Evolutionary conservation across 92 coral and sea anemone genomes (phyloP), one percentile per base, ranked within the genome.

Genomic region (Parazoanthus swiftii): DNA sequence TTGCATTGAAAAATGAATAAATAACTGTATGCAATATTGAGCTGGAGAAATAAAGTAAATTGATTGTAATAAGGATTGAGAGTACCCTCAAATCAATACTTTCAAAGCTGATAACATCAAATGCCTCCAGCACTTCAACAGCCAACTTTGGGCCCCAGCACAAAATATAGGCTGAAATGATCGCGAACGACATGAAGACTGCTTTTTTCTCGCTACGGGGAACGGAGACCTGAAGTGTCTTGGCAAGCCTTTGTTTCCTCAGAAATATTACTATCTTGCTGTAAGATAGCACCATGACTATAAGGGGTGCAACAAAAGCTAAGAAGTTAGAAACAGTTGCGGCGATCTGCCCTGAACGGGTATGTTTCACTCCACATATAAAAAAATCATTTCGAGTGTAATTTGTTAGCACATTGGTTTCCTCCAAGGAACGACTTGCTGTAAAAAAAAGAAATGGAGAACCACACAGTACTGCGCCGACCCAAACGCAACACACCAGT

Each of bases 11-110:
- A 48, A 48, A 51, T 9, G 82, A 66, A 54, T 79, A 79, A 9
- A 79, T 79, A 13, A 33, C 63, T 6, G 82, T 54, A 79, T 79
- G 82, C 38, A 48, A 3, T 44, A 46, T 15, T 4, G 82, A 79
- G 37, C 82, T 79, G 20, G 82, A 79, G 63, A 79, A 79, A 79
- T 79, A 67, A 51, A 79, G 67, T 51, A 79, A 54, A 79, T 79
- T 50, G 0, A 79, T 36, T n/a, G 18, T n/a, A 15, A 79, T 20
- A 50, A 79, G 63, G 66, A 54, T 26, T 26, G 37, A 46, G 21
- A 79, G 15, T 6, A 79, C 20, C 16, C 37, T 29, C 35, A 46
- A 46, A 50, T 79, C 37, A 29, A 21, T 33, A n/a, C 7, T n/a
- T 18, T 79, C 67, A 6, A 48, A 50, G 67, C 26, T 8, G 82